phyloP scores from a whole-genome alignment of 2,888 invertebrate species.

The Minunthozetes semirufus region DNA sequence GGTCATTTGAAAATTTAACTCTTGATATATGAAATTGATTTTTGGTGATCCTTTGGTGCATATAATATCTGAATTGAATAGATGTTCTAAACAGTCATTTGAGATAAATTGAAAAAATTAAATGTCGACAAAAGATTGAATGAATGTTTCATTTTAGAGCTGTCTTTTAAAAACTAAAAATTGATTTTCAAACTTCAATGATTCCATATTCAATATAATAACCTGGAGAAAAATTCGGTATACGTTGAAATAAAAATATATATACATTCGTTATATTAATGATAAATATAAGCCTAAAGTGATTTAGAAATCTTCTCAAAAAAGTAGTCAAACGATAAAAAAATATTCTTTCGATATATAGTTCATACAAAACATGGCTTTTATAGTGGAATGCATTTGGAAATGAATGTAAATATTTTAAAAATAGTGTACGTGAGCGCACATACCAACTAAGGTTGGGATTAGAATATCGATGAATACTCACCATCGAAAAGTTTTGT shows the following conservation, averaged over 20 bases:
- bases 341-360: neutral
- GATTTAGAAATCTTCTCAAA: neutral
- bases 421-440: neutral
- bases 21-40: too few species aligned
- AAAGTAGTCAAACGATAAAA: neutral
- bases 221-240: neutral
- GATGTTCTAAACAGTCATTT: too few species aligned
- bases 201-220: neutral
- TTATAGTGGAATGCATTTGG: neutral
- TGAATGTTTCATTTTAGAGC: too few species aligned
- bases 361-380: neutral
- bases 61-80: too few species aligned
- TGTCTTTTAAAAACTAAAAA: neutral
- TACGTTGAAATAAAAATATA: neutral
- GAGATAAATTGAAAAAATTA: too few species aligned
- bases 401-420: neutral
- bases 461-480: conserved; percentile 29
- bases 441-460: neutral
- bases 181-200: neutral
- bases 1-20: too few species aligned
- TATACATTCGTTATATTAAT: neutral
- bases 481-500: conserved; percentile 82
- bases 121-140: too few species aligned
- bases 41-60: too few species aligned
- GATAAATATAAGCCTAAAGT: neutral